Evolutionary conservation across 2,888 invertebrate species (phyloP), one percentile per base, ranked within the genome.

Genomic region (Chymomyza caudatula): DNA sequence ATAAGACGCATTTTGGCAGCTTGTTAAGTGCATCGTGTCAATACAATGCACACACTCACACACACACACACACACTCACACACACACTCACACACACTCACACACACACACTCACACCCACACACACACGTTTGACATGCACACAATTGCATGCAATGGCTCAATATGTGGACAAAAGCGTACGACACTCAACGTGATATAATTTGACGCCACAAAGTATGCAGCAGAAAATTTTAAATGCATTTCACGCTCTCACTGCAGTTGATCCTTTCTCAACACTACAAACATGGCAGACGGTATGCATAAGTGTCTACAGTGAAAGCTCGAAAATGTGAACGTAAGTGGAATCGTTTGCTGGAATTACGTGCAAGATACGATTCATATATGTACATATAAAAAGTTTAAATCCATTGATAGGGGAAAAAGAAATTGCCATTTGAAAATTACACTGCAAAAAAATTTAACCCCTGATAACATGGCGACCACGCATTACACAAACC

Each of bases 161-260:
- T 37, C 53, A 20, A 59, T 53, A 17, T 4, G 15, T 37, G 17
- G 57, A 67, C 58, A 74, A 66, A 29, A 70, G 73, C 66, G 65
- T 66, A 55, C 62, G 49, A 49, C 76, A 72, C 78, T 80, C 67
- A 69, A 69, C 67, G 71, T 56, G 65, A 68, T 73, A 77, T 75
- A 85, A 79, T 83, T 79, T 72, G 83, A 77, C 68, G 78, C 73
- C 71, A 70, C 66, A 64, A 81, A 79, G 78, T 81, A 76, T 76
- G 82, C 82, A 75, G 71, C 78, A 69, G 63, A 78, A 78, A 67
- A 73, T 76, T 73, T 73, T 74, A 83, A 80, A 82, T 83, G 82
- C 85, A 83, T 78, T 80, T 74, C 74, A 82, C 75, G 74, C 78
- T 37, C 11, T 37, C 29, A 78, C 73, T 78, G 74, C 70, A 75